phyloP scores from a whole-genome alignment of 2,797 vertebrate genomes.

The Squalus acanthias region DNA sequence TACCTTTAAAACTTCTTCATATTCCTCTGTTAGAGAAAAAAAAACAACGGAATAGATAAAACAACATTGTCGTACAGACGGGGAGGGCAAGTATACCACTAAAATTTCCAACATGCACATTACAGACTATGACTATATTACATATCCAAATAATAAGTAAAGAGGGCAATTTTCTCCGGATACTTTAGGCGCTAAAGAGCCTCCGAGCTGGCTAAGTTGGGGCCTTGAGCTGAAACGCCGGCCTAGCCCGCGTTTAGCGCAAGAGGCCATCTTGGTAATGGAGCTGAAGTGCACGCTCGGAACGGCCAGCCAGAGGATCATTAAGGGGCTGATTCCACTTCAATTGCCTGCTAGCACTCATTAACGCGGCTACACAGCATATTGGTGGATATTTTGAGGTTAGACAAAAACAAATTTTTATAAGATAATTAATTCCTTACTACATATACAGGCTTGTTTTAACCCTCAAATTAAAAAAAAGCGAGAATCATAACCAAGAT shows the following conservation, averaged over 20 bases:
- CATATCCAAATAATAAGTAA: not conserved
- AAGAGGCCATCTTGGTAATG: not conserved
- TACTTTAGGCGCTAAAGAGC: not conserved
- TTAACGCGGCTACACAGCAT: not conserved
- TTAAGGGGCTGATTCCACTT: not conserved
- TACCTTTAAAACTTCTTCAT: slow-evolving; percentile 97
- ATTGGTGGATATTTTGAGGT: not conserved
- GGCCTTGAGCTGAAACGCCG: not conserved
- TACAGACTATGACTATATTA: not conserved
- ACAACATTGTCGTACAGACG: not conserved
- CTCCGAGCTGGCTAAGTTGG: not conserved
- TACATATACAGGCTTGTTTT: not conserved
- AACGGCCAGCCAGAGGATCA: not conserved
- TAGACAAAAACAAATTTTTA: not conserved
- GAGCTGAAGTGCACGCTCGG: not conserved
- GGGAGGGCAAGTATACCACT: not conserved
- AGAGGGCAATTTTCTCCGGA: not conserved
- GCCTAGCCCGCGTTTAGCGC: no score
- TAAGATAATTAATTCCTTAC: not conserved
- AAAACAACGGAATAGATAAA: not conserved
- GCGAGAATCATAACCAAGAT: not conserved
- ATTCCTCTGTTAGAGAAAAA: slow-evolving; percentile 73
- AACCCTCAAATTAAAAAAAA: not conserved
- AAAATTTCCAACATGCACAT: not conserved
- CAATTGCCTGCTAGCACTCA: not conserved